These are phyloP conservation scores for Phengaris arion DNA, from an alignment of 2,888 invertebrate species.

Conservation along the genomic window DNA sequence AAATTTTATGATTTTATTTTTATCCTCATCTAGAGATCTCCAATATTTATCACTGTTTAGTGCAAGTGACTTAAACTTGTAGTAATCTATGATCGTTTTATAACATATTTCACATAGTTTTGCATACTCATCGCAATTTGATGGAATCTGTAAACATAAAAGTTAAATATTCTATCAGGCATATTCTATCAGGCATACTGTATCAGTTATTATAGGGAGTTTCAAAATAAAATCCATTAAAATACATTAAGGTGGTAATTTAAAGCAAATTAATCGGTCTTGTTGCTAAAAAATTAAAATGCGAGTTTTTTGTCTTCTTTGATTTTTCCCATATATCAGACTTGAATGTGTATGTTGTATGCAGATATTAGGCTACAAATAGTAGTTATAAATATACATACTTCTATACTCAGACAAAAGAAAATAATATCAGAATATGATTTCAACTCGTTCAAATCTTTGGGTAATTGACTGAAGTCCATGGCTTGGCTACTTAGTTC, in stretches of 20 bases:
- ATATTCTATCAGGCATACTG: too few relatives aligned
- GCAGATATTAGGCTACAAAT: background rate
- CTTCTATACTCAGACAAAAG: slow-evolving; percentile 62
- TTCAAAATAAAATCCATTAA: background rate
- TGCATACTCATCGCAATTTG: slow-evolving; percentile 49
- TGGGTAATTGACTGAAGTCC: slow-evolving; percentile 48
- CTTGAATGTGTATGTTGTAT: background rate
- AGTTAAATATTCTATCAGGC: background rate
- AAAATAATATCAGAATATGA: slow-evolving; percentile 50
- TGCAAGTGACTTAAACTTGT: slow-evolving; percentile 60
- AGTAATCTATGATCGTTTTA: slow-evolving; percentile 53
- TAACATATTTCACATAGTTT: slow-evolving; percentile 62
- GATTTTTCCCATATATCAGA: background rate
- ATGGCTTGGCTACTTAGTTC: slow-evolving; percentile 50
- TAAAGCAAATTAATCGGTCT: background rate
- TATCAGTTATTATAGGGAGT: too few relatives aligned
- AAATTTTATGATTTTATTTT: slow-evolving; percentile 43
- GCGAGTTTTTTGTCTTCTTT: background rate
- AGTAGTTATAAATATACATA: slow-evolving; percentile 33
- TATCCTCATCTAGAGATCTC: slow-evolving; percentile 41
- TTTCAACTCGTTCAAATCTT: slow-evolving; percentile 41
- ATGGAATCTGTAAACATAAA: slow-evolving; percentile 47
- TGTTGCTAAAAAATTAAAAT: background rate
- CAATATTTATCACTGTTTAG: slow-evolving; percentile 55
- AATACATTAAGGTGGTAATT: background rate